Conservation (phyloP, 1,140 invertebrate genomes). For the Hormaphis cornu region DNA sequence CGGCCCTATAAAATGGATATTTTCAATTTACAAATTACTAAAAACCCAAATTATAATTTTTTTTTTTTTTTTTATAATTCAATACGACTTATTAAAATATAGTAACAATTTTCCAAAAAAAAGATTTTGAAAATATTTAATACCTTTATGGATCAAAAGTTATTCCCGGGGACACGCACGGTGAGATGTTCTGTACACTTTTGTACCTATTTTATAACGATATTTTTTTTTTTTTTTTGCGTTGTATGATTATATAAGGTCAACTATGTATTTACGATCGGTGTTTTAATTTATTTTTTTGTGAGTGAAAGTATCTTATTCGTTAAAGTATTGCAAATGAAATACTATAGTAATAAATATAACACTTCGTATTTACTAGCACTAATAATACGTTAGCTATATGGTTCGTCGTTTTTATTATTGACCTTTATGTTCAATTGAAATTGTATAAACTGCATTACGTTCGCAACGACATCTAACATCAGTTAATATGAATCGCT, state of each 20-base stretch:
- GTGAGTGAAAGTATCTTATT: not conserved
- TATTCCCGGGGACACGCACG: too few species aligned
- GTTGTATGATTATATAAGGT: not conserved
- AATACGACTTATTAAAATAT: too few species aligned
- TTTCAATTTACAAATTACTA: too few species aligned
- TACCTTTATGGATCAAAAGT: too few species aligned
- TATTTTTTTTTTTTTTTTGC: not conserved
- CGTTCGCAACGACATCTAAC: not conserved
- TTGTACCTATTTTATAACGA: not conserved
- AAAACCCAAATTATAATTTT: too few species aligned
- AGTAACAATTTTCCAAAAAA: too few species aligned
- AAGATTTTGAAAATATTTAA: too few species aligned
- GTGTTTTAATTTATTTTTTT: not conserved
- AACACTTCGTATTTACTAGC: not conserved
- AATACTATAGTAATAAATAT: not conserved
- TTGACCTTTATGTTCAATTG: not conserved
- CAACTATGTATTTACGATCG: not conserved
- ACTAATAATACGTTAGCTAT: too few species aligned
- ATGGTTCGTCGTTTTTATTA: too few species aligned
- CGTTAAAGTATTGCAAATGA: not conserved
- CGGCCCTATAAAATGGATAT: too few species aligned
- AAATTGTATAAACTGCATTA: not conserved
- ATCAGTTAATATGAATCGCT: not conserved
- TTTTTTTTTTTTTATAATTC: too few species aligned
- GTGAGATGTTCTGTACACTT: too few species aligned